Conservation (phyloP, 2,797 vertebrate species). For the Periophthalmus magnuspinnatus region DNA sequence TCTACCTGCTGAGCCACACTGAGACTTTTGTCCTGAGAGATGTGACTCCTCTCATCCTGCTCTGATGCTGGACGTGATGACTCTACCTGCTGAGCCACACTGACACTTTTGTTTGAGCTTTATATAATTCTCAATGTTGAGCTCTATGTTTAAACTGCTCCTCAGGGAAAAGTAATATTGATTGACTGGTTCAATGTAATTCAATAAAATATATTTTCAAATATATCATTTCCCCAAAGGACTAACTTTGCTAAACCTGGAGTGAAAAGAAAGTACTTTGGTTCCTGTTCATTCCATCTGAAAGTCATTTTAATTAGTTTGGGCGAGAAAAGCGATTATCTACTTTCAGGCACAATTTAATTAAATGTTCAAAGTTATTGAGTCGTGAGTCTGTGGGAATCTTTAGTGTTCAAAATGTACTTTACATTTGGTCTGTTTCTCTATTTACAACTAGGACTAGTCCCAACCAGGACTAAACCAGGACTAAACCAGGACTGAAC, state of each 20-base stretch:
- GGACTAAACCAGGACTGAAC: background rate
- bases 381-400: conserved; percentile 5
- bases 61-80: no score
- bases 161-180: no score
- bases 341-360: conserved; percentile 30
- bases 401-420: background rate
- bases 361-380: conserved; percentile 19
- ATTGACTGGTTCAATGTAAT: no score
- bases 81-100: no score
- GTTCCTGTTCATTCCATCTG: conserved; percentile 37
- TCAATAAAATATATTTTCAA: background rate
- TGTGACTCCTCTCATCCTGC: no score
- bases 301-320: conserved; percentile 26
- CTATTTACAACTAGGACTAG: background rate
- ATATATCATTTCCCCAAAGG: background rate
- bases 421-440: background rate
- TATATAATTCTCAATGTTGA: no score
- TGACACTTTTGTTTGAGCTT: no score
- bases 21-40: no score
- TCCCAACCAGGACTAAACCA: background rate
- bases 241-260: background rate
- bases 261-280: background rate
- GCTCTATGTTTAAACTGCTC: no score
- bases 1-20: no score
- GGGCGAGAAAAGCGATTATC: conserved; percentile 21